Conservation (phyloP, 2,113 vertebrate species). For the Vimba vimba region DNA sequence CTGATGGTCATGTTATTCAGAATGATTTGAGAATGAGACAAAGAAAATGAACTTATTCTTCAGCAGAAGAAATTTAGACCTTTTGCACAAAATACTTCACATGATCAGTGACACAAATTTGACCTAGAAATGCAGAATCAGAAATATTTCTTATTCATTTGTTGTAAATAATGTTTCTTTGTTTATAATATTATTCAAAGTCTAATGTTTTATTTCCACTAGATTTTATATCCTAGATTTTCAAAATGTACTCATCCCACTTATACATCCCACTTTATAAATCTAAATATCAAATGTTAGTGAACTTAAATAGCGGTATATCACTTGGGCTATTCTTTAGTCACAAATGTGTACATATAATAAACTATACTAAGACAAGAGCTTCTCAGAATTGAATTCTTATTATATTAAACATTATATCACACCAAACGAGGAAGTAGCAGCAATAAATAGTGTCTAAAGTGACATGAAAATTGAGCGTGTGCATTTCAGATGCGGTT, state of each 20-base stretch:
- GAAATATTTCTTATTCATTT: not conserved
- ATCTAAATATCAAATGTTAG: not conserved
- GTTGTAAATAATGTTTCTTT: not conserved
- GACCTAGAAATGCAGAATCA: not conserved
- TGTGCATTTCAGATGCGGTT: conserved; percentile 8
- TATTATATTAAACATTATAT: conserved; percentile 22
- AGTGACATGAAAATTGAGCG: conserved; percentile 26
- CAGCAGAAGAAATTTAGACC: too few species aligned
- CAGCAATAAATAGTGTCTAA: conserved; percentile 28
- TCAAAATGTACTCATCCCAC: not conserved
- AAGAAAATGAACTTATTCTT: too few species aligned
- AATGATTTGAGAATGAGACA: too few species aligned
- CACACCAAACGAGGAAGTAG: conserved; percentile 2
- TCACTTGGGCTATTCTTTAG: not conserved
- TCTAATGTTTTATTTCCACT: not conserved
- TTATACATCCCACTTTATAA: not conserved
- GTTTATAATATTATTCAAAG: not conserved
- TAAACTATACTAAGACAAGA: not conserved
- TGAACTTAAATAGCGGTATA: not conserved
- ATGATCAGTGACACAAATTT: too few species aligned
- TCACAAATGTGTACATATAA: not conserved
- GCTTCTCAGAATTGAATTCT: not conserved
- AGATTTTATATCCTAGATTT: not conserved
- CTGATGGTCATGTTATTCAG: too few species aligned
- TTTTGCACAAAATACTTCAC: too few species aligned